phyloP scores from a whole-genome alignment of 1,140 invertebrate genomes.

The Aphaenogaster ashmeadi region DNA sequence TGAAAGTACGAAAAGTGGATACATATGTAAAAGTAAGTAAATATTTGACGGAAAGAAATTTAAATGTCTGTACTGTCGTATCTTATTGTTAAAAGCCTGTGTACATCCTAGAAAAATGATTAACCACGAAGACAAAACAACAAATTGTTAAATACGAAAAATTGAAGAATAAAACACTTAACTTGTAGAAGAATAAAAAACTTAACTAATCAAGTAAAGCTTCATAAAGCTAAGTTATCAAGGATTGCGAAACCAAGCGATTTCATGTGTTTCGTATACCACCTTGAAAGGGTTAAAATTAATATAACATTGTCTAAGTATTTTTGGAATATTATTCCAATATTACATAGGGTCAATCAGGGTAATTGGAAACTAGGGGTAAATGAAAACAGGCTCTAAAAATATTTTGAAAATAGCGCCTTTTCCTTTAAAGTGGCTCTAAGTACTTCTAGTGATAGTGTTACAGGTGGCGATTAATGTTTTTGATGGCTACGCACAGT shows the following conservation, averaged over 20 bases:
- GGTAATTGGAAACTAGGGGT: too few relatives aligned
- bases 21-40: not conserved
- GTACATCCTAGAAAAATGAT: not conserved
- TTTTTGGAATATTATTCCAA: not conserved
- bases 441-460: too few relatives aligned
- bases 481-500: too few relatives aligned
- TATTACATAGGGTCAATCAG: too few relatives aligned
- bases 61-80: constrained; percentile 9
- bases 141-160: not conserved
- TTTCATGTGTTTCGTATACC: not conserved
- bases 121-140: not conserved
- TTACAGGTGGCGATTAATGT: too few relatives aligned
- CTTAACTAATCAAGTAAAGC: not conserved
- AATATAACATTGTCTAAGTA: not conserved
- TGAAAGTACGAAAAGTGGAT: not conserved
- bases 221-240: not conserved
- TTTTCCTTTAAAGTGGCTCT: too few relatives aligned
- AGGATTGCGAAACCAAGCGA: not conserved
- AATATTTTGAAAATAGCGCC: too few relatives aligned
- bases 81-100: not conserved
- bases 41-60: constrained; percentile 5
- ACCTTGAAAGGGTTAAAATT: not conserved
- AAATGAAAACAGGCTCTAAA: too few relatives aligned
- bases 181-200: not conserved
- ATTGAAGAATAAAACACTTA: not conserved